Evolutionary conservation across 2,113 vertebrate species (phyloP), one percentile per base, ranked within the genome.

Genomic region (Oryzias celebensis): DNA sequence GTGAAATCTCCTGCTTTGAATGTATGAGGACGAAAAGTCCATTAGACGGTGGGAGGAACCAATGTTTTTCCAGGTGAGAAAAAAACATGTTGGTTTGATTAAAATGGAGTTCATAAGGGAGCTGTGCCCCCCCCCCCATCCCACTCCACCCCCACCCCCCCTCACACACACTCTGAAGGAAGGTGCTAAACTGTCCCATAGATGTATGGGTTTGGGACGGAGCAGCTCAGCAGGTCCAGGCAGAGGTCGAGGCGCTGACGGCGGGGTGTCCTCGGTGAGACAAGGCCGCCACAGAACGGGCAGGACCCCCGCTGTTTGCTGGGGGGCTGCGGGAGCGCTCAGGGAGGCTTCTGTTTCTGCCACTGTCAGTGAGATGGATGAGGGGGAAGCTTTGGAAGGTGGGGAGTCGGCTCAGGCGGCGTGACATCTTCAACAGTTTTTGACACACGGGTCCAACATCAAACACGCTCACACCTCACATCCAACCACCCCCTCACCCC

Each of bases 331-430:
- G 41, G 76, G 16, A 58, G 68, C 59, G 47, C 80, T 73, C 7
- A 2, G 75, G 77, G 83, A 84, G 81, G 79, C 72, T 87, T 62
- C 83, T 83, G 79, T 87, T 86, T 80, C 83, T 72, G 65, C 77
- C 57, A 73, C 71, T 84, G 81, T 87, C 83, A 81, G 65, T 65
- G 82, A 87, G 86, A 89, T 83, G 77, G 82, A 88, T 84, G 83
- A 87, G 71, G 66, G 50, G 71, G 77, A 65, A 74, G 76, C 70
- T 64, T 57, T 28, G 42, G 47, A 50, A 65, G 52, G 76, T 62
- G 61, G 43, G 62, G 62, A 66, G 55, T 47, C 66, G 58, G 24
- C 58, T 74, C 56, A 59, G 52, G 17, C 54, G 23, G 0, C 5
- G 60, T 60, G 56, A 83, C 76, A 70, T 81, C 73, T 75, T 63